A percentile compares a stretch with the other conserved stretches of the same genome.
These are phyloP conservation scores for Pterocles burchelli DNA, from an alignment of 2,113 vertebrate species.

Conservation along the genomic window DNA sequence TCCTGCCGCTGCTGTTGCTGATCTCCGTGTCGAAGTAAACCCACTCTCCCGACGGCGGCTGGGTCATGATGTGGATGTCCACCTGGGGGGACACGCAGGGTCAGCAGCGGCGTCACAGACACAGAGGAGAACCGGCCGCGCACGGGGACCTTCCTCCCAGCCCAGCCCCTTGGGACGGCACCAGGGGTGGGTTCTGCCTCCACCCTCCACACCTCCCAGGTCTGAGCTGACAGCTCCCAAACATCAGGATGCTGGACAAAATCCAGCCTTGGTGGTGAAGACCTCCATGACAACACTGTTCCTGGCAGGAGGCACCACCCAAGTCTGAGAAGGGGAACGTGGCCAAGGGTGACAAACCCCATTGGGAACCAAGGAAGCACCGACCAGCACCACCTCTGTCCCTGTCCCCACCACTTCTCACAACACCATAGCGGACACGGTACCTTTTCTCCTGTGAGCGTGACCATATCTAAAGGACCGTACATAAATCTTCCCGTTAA, in stretches of 20 bases:
- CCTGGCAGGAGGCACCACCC: background rate
- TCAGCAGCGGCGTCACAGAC: background rate
- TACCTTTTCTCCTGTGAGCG: constrained; percentile 97
- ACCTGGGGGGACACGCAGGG: constrained; percentile 75
- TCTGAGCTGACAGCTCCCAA: background rate
- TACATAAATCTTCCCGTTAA: constrained; percentile 96
- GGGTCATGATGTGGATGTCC: constrained; percentile 97
- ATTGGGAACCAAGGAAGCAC: background rate
- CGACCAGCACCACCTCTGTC: rapidly evolving
- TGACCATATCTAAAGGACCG: constrained; percentile 97
- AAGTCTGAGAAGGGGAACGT: background rate
- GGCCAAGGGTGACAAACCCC: background rate
- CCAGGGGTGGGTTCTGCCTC: background rate
- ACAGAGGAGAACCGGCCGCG: rapidly evolving
- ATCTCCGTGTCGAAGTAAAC: constrained; percentile 91
- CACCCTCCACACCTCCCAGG: background rate
- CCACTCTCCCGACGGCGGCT: constrained; percentile 96
- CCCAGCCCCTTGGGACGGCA: rapidly evolving
- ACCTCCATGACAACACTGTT: rapidly evolving
- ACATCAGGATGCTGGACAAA: background rate
- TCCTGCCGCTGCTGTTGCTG: constrained; percentile 93
- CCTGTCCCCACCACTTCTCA: background rate
- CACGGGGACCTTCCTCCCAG: background rate
- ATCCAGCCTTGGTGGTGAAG: rapidly evolving
- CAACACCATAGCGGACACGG: rapidly evolving